Evolutionary conservation across 2,797 vertebrate species (phyloP), one percentile per base, ranked within the genome.

Genomic region (Chromis chromis): DNA sequence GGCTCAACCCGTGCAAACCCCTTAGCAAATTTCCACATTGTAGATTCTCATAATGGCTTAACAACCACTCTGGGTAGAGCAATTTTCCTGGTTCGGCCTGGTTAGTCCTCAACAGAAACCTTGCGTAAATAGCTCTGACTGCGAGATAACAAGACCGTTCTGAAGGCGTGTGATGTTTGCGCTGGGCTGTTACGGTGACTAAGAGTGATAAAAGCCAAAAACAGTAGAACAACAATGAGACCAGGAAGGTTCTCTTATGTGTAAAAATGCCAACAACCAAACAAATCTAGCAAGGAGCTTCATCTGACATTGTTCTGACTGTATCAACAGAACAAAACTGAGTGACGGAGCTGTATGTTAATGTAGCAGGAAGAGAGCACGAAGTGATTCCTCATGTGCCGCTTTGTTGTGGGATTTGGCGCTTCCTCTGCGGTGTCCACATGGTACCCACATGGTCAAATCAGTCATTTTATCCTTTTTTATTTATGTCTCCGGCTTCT

Each of bases 401-500:
- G 71, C 81, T 84, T 70, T 78, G 81, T 86, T 79, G 84, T 86
- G 74, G 84, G 73, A 60, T 82, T 63, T 8, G n/a, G 49, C 52
- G 62, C 73, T 84, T 81, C 76, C 73, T 80, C 59, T 74, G 46
- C 36, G n/a, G 63, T 42, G 66, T 75, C 79, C 86, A 84, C 85
- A 79, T 85, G 83, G 65, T 7, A 58, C 76, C 84, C 86, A 83
- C 74, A 81, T 83, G 81, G 50, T 55, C 81, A 10, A 58, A 66
- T 58, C 49, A 2, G 39, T 60, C 10, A 19, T 70, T 65, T 49
- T 4, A 59, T 33, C 7, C 28, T 42, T 25, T 62, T 65, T n/a
- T 27, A 28, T 53, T 65, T 39, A 14, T 58, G 21, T 21, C 40
- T 44, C 42, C 2, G 11, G 49, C 27, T 36, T 10, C 19, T 62